A percentile compares a stretch with the other conserved stretches of the same genome.
phyloP scores from a whole-genome alignment of 2,113 vertebrate species.

The Chionis minor region DNA sequence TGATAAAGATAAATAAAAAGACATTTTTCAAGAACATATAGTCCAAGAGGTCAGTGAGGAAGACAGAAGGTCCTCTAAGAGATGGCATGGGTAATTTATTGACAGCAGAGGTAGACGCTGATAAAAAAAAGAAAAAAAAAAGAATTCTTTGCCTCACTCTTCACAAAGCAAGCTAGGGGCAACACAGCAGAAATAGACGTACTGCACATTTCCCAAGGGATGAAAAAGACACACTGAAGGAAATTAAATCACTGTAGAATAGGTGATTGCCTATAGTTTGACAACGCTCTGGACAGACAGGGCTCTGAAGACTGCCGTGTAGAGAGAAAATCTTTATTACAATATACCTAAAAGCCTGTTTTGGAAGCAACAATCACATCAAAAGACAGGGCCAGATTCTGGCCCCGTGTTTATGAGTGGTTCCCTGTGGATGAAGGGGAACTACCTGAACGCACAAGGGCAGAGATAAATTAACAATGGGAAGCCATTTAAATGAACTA shows the following conservation, averaged over 20 bases:
- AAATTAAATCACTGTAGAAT: constrained; percentile 68
- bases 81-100: constrained; percentile 63
- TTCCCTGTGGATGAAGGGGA: not conserved
- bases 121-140: constrained; percentile 1
- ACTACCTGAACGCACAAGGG: not conserved
- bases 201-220: constrained; percentile 56
- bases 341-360: not conserved
- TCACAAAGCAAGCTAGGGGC: constrained; percentile 57
- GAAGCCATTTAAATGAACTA: not conserved
- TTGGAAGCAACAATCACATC: not conserved
- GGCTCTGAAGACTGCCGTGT: not conserved
- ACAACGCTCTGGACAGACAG: constrained; percentile 26
- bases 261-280: constrained; percentile 56
- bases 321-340: constrained; percentile 52
- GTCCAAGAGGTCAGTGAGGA: constrained; percentile 55
- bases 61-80: constrained; percentile 66
- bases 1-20: constrained; percentile 69
- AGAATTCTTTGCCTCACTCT: constrained; percentile 43
- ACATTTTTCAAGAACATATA: constrained; percentile 63
- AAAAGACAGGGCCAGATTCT: not conserved
- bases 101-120: constrained; percentile 61
- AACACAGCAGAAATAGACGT: constrained; percentile 47
- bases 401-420: accelerated
- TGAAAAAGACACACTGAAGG: constrained; percentile 60
- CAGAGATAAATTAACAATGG: not conserved